Base-by-base conservation (phyloP, 2,888 invertebrate genomes). In the Drosophila cognata region DNA sequence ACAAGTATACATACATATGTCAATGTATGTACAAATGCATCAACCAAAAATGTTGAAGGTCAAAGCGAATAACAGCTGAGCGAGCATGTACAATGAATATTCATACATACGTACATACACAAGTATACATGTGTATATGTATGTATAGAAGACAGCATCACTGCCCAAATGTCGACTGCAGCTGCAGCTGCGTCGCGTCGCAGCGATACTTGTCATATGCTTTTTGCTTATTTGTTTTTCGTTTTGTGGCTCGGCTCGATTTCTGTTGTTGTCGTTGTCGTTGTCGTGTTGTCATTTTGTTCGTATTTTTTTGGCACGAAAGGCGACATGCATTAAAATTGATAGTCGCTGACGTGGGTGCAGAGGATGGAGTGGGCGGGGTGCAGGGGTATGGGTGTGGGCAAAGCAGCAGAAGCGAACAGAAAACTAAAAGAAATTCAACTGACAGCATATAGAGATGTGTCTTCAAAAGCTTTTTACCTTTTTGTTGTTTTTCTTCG, bases 261-360 rank as follows among this genome's bases (percentile, higher is more conserved):
- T 65, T 36, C 21, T 57, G 57, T 29, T 70, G 71, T 50, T 61
- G 67, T 36, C 62, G 53, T 35, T 70, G 51, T 43, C 48, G n/a
- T 35, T 71, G 58, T 63, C 33, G 66, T 66, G 38, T 62, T 72
- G 51, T 61, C 52, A 53, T 58, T 66, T 64, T 48, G 41, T 18
- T 59, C 46, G 48, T 59, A 52, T 53, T 62, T 62, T 77, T 79
- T 79, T 80, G 79, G 80, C 79, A 77, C 76, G 69, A 77, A 76
- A 76, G 69, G 69, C 80, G 72, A 76, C 80, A 70, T 70, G 81
- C 79, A 79, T 79, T 80, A 76, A 79, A 76, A 77, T 80, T 79
- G 80, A 80, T 76, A 77, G 80, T 69, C 65, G 46, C 33, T 65
- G 72, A 76, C 53, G 63, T 65, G 68, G 64, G 35, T 41, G 61